These are phyloP conservation scores for Varecia variegata DNA, from an alignment of 2,797 vertebrate species.

Conservation along the genomic window DNA sequence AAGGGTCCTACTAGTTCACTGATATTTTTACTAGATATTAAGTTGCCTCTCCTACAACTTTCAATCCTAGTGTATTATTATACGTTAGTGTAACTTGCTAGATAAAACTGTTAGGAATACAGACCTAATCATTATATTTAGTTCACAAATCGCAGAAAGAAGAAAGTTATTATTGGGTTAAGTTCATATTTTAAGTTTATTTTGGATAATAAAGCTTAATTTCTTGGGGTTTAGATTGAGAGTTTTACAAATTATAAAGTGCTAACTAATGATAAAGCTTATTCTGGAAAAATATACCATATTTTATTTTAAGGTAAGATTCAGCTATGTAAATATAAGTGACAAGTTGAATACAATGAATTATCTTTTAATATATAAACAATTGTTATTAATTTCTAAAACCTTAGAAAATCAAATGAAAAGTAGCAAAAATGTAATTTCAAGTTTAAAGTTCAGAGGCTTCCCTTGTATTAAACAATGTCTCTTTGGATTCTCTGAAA, in stretches of 20 bases:
- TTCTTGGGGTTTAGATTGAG: conserved; percentile 20
- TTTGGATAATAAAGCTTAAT: conserved; percentile 51
- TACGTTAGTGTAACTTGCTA: not conserved
- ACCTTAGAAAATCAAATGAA: conserved; percentile 19
- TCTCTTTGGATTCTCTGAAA: not conserved
- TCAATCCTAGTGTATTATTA: not conserved
- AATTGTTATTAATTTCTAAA: conserved; percentile 25
- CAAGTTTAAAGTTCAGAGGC: conserved; percentile 12
- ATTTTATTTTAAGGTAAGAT: conserved; percentile 37
- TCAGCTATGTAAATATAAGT: not conserved
- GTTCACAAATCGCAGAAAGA: conserved; percentile 48
- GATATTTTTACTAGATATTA: not conserved
- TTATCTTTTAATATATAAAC: conserved; percentile 39
- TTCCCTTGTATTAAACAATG: not conserved
- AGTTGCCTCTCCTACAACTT: not conserved
- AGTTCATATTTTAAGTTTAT: conserved; percentile 23
- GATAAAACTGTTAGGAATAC: conserved; percentile 7
- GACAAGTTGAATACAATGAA: conserved; percentile 28
- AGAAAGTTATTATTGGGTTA: conserved; percentile 17
- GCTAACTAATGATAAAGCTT: not conserved
- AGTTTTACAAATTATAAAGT: conserved; percentile 28
- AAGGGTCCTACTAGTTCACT: not conserved
- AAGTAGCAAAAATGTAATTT: conserved; percentile 30
- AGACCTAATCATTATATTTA: conserved; percentile 36
- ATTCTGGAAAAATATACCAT: conserved; percentile 1